Evolutionary conservation across 2,113 vertebrate species (phyloP).

Genomic region (Oryzias curvinotus): DNA sequence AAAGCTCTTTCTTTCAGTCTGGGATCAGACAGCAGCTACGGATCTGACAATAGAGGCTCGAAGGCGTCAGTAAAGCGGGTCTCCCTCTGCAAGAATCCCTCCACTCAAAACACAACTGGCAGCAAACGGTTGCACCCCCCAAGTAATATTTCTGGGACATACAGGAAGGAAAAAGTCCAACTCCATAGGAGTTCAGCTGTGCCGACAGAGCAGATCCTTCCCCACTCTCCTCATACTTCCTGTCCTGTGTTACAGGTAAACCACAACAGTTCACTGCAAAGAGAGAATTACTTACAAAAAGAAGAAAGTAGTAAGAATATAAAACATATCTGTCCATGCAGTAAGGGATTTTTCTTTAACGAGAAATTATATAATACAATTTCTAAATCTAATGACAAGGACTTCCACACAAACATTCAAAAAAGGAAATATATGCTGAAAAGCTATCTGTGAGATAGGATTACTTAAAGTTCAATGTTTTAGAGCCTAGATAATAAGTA

Average conservation of each 20-base stretch:
- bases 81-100: conserved; percentile 29
- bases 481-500: too few species aligned
- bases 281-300: too few species aligned
- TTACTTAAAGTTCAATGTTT: too few species aligned
- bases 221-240: conserved; percentile 5
- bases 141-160: conserved; percentile 13
- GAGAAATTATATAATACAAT: too few species aligned
- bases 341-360: too few species aligned
- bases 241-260: conserved; percentile 51
- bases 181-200: conserved; percentile 10
- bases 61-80: conserved; percentile 52
- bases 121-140: conserved; percentile 34
- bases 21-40: conserved; percentile 41
- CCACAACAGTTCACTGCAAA: too few species aligned
- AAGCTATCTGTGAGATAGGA: too few species aligned
- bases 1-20: conserved; percentile 53
- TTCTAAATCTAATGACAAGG: too few species aligned
- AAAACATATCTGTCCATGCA: too few species aligned
- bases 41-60: conserved; percentile 52
- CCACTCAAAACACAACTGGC: conserved; percentile 45
- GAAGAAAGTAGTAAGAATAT: too few species aligned
- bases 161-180: conserved; percentile 16
- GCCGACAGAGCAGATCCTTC: conserved; percentile 11
- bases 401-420: too few species aligned
- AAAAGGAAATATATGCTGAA: too few species aligned